Evolutionary conservation across 2,888 invertebrate genomes (phyloP).

Genomic region (Hirtodrosophila duncani): DNA sequence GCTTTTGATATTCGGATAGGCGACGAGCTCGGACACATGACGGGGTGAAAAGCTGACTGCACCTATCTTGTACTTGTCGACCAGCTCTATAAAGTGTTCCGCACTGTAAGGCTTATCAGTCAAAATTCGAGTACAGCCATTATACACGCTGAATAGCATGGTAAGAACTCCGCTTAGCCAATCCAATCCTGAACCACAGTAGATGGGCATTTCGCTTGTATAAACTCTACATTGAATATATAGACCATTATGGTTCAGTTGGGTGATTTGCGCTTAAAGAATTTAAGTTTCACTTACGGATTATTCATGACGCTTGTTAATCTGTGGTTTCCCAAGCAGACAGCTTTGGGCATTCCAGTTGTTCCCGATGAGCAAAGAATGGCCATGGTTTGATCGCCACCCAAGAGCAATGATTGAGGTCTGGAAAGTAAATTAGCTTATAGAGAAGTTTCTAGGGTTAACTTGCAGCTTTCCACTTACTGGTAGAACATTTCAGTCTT

Average conservation of each 20-base stretch:
- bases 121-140: slow-evolving; percentile 52
- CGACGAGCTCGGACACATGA: slow-evolving; percentile 31
- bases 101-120: slow-evolving; percentile 41
- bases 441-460: neutral
- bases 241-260: neutral
- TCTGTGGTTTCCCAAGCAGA: slow-evolving; percentile 31
- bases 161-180: slow-evolving; percentile 49
- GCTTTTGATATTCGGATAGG: slow-evolving; percentile 26
- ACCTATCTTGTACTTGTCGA: slow-evolving; percentile 49
- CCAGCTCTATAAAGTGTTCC: slow-evolving; percentile 44
- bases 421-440: neutral
- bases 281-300: neutral
- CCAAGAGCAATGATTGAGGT: slow-evolving; percentile 16
- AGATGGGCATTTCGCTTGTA: slow-evolving; percentile 21
- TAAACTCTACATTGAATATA: neutral
- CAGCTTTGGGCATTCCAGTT: slow-evolving; percentile 53
- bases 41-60: slow-evolving; percentile 34
- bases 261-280: neutral
- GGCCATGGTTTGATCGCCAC: slow-evolving; percentile 33
- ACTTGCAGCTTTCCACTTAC: too few relatives aligned
- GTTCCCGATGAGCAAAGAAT: slow-evolving; percentile 59
- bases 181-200: slow-evolving; percentile 45
- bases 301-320: neutral
- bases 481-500: slow-evolving; percentile 19
- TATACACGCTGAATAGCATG: slow-evolving; percentile 20